Evolutionary conservation across 2,888 invertebrate species (phyloP).

Genomic region (Dysmachus trigonus): DNA sequence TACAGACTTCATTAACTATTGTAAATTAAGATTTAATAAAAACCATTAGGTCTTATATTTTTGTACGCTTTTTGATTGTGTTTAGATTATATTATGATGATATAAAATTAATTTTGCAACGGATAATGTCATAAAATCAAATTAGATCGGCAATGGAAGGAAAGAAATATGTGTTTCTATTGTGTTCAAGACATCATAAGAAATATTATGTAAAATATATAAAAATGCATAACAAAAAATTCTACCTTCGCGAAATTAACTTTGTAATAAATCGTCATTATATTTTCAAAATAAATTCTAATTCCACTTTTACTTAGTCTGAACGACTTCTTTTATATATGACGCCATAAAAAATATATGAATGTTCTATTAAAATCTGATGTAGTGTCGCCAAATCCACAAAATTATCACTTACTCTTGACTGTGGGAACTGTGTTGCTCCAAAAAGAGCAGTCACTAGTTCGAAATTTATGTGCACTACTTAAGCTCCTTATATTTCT

Average conservation of each 20-base stretch:
- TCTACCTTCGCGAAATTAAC: background rate
- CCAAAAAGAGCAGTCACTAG: slow-evolving; percentile 4
- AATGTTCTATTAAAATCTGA: background rate
- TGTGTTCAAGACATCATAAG: background rate
- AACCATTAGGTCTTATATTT: too few relatives aligned
- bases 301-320: background rate
- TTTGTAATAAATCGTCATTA: background rate
- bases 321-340: background rate
- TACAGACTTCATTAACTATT: too few relatives aligned
- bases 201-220: background rate
- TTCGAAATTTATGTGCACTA: background rate
- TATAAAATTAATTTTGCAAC: too few relatives aligned
- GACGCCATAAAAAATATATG: background rate
- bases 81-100: too few relatives aligned
- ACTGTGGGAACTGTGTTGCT: background rate
- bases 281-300: background rate
- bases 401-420: background rate
- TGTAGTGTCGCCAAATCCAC: background rate
- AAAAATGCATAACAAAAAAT: background rate
- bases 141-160: background rate
- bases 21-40: too few relatives aligned
- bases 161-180: background rate
- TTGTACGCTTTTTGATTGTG: too few relatives aligned
- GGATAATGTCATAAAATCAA: too few relatives aligned
- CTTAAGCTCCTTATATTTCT: background rate